Evolutionary conservation across 2,797 vertebrate genomes (phyloP).

Genomic region (Macropus fuliginosus): DNA sequence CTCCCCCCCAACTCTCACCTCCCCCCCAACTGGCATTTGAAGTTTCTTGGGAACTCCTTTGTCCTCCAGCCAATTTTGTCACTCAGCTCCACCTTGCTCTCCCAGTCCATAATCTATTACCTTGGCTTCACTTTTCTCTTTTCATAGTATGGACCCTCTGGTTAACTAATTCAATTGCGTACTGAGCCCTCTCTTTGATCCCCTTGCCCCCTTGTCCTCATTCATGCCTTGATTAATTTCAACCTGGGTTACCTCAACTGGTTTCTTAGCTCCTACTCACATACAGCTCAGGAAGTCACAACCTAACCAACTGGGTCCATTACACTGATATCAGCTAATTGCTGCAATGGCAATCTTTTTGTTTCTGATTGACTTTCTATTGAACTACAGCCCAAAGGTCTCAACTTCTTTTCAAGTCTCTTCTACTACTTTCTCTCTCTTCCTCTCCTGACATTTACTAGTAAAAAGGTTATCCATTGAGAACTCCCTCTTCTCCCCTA

Average conservation of each 20-base stretch:
- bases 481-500: neutral
- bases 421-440: neutral
- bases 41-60: neutral
- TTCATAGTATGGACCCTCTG: neutral
- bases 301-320: neutral
- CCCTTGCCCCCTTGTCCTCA: neutral
- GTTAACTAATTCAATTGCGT: neutral
- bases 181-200: neutral
- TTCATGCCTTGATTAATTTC: neutral
- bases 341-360: neutral
- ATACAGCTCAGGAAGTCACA: neutral
- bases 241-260: neutral
- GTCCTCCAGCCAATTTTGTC: neutral
- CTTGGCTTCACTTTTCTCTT: neutral
- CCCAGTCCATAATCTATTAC: neutral
- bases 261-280: neutral
- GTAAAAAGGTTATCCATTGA: neutral
- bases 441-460: neutral
- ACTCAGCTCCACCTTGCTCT: neutral
- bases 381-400: neutral
- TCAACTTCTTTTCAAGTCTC: neutral
- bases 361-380: neutral
- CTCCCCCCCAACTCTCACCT: neutral
- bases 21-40: too few relatives aligned
- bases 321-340: neutral